Evolutionary conservation across 2,797 vertebrate species (phyloP).

Genomic region (Intellagama lesueurii): DNA sequence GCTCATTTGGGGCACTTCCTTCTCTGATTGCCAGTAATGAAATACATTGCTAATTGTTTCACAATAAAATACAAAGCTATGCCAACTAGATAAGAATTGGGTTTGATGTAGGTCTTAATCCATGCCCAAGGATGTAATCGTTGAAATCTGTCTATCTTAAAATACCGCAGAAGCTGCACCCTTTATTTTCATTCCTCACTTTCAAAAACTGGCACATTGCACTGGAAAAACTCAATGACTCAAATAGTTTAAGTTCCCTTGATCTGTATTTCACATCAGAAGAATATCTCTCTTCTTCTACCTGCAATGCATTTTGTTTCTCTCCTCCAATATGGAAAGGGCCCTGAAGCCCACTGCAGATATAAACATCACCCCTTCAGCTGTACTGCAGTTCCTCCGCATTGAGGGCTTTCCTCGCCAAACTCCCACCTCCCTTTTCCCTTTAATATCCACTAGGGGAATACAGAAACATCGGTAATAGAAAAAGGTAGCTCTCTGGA

Average conservation of each 20-base stretch:
- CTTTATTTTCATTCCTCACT: neutral
- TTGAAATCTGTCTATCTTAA: neutral
- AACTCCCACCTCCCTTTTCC: neutral
- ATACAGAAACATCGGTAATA: neutral
- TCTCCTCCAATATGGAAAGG: neutral
- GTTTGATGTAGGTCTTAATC: neutral
- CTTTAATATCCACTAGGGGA: neutral
- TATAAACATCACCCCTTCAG: neutral
- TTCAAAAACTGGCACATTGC: neutral
- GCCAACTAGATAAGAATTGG: neutral
- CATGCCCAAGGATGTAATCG: neutral
- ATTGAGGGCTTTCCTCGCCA: neutral
- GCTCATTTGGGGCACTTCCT: neutral
- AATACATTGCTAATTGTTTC: neutral
- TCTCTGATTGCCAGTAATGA: neutral
- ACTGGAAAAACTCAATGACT: neutral
- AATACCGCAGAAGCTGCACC: neutral
- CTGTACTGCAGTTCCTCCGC: conserved; percentile 26
- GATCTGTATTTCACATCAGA: neutral
- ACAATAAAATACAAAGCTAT: neutral
- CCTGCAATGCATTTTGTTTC: neutral
- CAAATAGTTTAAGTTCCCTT: neutral
- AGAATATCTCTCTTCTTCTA: neutral
- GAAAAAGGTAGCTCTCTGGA: neutral
- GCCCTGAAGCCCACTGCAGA: neutral